Evolutionary conservation across 2,888 invertebrate genomes (phyloP).

Genomic region (Tortrix viridana): DNA sequence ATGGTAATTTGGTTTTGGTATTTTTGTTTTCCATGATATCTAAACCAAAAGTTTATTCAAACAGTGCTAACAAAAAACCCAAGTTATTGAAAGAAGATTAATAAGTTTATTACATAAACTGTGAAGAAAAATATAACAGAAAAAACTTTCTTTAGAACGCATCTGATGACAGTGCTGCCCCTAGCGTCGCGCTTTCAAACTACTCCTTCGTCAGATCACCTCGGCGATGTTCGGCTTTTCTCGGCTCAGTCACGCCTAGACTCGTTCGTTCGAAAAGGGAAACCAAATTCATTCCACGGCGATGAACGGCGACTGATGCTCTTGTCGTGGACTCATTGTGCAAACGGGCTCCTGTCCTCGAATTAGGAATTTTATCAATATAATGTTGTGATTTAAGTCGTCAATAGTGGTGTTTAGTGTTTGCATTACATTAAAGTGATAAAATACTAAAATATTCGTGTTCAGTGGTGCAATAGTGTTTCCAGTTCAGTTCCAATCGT

Average conservation of each 20-base stretch:
- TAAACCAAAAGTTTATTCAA: too few relatives aligned
- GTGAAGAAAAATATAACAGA: conserved; percentile 9
- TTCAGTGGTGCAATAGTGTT: conserved; percentile 78
- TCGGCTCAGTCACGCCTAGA: conserved; percentile 83
- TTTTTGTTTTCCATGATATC: too few relatives aligned
- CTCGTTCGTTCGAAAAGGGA: conserved; percentile 79
- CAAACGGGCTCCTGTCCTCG: conserved; percentile 72
- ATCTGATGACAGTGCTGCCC: conserved; percentile 55
- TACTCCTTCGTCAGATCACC: conserved; percentile 40
- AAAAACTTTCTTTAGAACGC: conserved; percentile 50
- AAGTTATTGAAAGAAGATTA: background rate
- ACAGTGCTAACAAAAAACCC: background rate
- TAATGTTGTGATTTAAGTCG: conserved; percentile 75
- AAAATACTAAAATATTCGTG: conserved; percentile 65
- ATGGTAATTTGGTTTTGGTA: too few relatives aligned
- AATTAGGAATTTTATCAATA: conserved; percentile 67
- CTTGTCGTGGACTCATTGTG: conserved; percentile 77
- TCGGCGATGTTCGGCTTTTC: conserved; percentile 69
- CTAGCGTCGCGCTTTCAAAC: conserved; percentile 50
- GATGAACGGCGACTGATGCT: conserved; percentile 82
- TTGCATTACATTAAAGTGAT: conserved; percentile 66
- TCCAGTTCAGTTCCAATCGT: conserved; percentile 62
- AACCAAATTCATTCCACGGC: conserved; percentile 81
- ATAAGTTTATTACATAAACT: background rate
- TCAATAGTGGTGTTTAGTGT: conserved; percentile 76